Base-by-base conservation (phyloP, 2,797 vertebrate genomes). In the Sebastes hubbsi region DNA sequence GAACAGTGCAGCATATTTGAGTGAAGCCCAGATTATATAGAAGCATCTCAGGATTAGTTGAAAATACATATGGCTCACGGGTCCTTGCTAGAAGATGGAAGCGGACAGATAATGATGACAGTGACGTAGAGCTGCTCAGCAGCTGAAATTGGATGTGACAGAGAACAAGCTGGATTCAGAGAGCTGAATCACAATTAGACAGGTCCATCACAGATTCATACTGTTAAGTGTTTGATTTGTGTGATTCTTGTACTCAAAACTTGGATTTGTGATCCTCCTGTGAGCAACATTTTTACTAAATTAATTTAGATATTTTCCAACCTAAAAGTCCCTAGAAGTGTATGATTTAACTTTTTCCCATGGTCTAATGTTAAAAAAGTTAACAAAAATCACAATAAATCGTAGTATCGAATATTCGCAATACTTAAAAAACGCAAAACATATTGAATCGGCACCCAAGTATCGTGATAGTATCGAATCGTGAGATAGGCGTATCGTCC, bases 61-160 rank as follows among this genome's bases (percentile, higher is more conserved):
- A 67, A 32, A 24, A 49, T 18, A 29, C 30, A 54, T 10, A 46
- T 52, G 20, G 18, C 20, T 2, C 27, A 46, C 8, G 24, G 61
- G 24, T 76, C 2, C 32, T 42, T 29, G 25, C 49, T 22, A 2
- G 10, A 18, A 59, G 18, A 64, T 58, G 14, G 68, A 67, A 18
- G 27, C 25, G 22, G 56, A 32, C 3, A 27, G 72, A 79, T 72
- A 29, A 77, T 14, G 65, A 75, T 58, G 69, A 77, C 79, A 63
- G 70, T 65, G 77, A 80, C 1, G 32, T 20, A 18, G 65, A 69
- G 56, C 22, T 30, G 1, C 65, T 84, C 14, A 29, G 30, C 25
- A 16, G 64, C 49, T 66, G 34, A 42, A 78, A 87, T 74, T 72
- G 22, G 42, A 86, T 75, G 68, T 80, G 85, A 82, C 81, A 60